These are phyloP conservation scores for Parelbella ahira DNA, from an alignment of 2,888 invertebrate genomes.

Conservation along the genomic window DNA sequence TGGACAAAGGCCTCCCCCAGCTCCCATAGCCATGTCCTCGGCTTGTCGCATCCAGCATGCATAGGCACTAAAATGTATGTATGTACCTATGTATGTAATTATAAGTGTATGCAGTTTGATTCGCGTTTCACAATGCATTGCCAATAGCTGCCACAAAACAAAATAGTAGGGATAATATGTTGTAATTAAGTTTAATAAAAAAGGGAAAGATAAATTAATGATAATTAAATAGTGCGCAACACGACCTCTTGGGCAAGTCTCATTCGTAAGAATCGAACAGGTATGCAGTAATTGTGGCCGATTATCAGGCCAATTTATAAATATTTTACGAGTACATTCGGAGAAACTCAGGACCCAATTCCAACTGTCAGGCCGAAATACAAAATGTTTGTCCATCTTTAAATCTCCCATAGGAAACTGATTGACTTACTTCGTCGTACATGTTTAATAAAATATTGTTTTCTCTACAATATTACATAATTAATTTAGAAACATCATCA, in stretches of 20 bases:
- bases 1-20: too few relatives aligned
- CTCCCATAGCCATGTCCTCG: too few relatives aligned
- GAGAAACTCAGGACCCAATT: conserved; percentile 26
- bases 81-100: too few relatives aligned
- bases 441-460: too few relatives aligned
- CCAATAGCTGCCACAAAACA: too few relatives aligned
- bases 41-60: too few relatives aligned
- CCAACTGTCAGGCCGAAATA: conserved; percentile 15
- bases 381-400: conserved; percentile 14
- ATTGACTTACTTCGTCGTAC: conserved; percentile 3
- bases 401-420: conserved; percentile 6
- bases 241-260: conserved; percentile 25
- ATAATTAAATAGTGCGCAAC: conserved; percentile 26
- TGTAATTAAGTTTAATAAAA: neutral
- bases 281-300: conserved; percentile 27
- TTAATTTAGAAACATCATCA: too few relatives aligned
- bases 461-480: too few relatives aligned
- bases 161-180: too few relatives aligned
- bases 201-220: conserved; percentile 25
- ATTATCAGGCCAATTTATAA: conserved; percentile 27
- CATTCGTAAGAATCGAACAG: conserved; percentile 28
- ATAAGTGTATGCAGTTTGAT: too few relatives aligned
- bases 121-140: too few relatives aligned
- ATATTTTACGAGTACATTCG: conserved; percentile 27
- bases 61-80: too few relatives aligned